Base-by-base conservation (phyloP, 2,888 invertebrate genomes). In the Macrophya alboannulata region DNA sequence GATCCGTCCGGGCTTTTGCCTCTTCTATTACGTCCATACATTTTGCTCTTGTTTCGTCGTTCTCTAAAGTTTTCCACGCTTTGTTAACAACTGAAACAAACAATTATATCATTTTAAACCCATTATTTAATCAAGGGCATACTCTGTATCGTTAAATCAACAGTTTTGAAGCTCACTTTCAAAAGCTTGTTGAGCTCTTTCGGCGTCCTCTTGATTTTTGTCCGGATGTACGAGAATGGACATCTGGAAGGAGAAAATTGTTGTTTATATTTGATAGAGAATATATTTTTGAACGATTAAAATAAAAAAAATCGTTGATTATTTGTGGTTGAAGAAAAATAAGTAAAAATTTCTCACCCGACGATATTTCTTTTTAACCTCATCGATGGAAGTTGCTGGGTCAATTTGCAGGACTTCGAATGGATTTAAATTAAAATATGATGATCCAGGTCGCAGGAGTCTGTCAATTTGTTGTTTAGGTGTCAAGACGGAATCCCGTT, bases 161-260 rank as follows among this genome's bases (percentile, higher is more conserved):
- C 1, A 51, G 1, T 51, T 51, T 17, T 48, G 10, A 59, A 74
- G 31, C 92, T 90, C 91, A 95, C 95, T 97, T 94, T 98, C 98
- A 93, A 98, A 98, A 72, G 98, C 97, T 92, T 97, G 96, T 93
- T 99, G 99, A 1, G 99, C 98, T 93, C 99, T 95, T 86, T 99
- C 99, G 45, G 96, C 95, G 93, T 99, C 98, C 94, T 99, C 98
- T 94, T 97, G 97, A 95, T 99, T 99, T 95, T 99, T 99, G 94
- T 99, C 99, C 37, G 99, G 99, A 96, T 99, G 99, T 55, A 99
- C 99, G 91, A 99, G 95, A 93, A 99, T 98, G 25, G 99, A 99
- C 91, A 99, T 95, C 94, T 96, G 92, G 83, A 91, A 90, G 88
- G 87, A 85, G 88, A 85, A 87, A 85, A 86, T 77, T 85, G 81